Conservation (phyloP, 2,888 invertebrate genomes). For the Sphaeridia pumilis region DNA sequence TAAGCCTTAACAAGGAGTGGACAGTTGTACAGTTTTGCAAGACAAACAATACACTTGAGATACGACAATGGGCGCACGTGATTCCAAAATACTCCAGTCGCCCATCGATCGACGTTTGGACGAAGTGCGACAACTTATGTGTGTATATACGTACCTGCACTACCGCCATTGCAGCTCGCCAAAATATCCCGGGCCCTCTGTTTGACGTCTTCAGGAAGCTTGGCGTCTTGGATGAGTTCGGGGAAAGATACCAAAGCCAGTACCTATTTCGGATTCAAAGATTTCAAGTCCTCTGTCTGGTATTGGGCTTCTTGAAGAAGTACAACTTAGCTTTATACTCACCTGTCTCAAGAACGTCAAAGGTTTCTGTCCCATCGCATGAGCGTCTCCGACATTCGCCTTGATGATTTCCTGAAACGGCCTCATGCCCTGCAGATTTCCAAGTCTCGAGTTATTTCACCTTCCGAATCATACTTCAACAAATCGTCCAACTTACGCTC, state of each 20-base stretch:
- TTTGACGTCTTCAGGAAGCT: constrained; percentile 74
- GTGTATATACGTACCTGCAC: constrained; percentile 46
- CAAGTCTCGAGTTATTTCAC: neutral
- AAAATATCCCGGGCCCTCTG: constrained; percentile 56
- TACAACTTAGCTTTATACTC: constrained; percentile 30
- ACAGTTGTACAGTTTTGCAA: neutral
- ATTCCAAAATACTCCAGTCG: too few relatives aligned
- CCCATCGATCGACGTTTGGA: too few relatives aligned
- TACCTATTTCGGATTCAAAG: constrained; percentile 54
- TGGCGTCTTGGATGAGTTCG: constrained; percentile 54
- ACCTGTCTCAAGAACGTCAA: constrained; percentile 92
- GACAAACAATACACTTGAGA: too few relatives aligned
- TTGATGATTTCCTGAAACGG: constrained; percentile 86
- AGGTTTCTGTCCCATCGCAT: constrained; percentile 92
- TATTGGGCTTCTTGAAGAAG: too few relatives aligned
- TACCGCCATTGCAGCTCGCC: constrained; percentile 58
- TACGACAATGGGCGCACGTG: too few relatives aligned
- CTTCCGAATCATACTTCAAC: neutral
- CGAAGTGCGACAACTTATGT: neutral
- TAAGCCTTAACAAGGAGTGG: neutral
- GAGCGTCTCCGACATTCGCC: constrained; percentile 97
- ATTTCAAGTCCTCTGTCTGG: too few relatives aligned
- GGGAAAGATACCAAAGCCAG: constrained; percentile 67
- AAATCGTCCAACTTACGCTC: constrained; percentile 19
- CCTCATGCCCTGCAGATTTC: constrained; percentile 61